Evolutionary conservation across 2,888 invertebrate genomes (phyloP).

Genomic region (Coecobrya sp.): DNA sequence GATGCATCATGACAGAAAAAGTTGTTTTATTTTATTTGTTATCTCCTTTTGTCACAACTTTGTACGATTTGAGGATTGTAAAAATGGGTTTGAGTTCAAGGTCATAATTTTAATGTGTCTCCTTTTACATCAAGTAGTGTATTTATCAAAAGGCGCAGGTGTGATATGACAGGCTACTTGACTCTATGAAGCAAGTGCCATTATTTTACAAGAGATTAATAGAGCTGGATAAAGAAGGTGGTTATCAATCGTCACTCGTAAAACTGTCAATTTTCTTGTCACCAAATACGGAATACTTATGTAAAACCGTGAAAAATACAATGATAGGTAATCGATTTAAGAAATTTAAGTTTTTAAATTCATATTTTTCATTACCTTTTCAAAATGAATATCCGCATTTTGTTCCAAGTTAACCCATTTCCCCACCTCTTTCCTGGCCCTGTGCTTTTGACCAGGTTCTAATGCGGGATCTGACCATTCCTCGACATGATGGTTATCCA

Average conservation of each 20-base stretch:
- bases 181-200: background rate
- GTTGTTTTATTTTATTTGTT: background rate
- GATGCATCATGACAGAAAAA: no score
- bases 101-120: background rate
- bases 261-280: slow-evolving; percentile 4
- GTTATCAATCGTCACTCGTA: background rate
- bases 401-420: slow-evolving; percentile 86
- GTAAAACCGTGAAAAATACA: no score
- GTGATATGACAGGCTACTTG: background rate
- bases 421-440: slow-evolving; percentile 86
- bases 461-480: slow-evolving; percentile 86
- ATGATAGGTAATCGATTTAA: no score
- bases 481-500: slow-evolving; percentile 86
- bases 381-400: slow-evolving; percentile 86
- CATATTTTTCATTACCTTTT: slow-evolving; percentile 83
- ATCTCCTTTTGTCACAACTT: no score
- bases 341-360: background rate
- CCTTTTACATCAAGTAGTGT: no score
- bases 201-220: slow-evolving; percentile 10
- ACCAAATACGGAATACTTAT: slow-evolving; percentile 1
- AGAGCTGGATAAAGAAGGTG: background rate
- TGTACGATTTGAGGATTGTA: no score
- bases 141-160: background rate
- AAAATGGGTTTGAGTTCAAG: background rate
- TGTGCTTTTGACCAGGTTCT: slow-evolving; percentile 84